Base-by-base conservation (phyloP, 2,888 invertebrate genomes). In the Ormia ochracea region DNA sequence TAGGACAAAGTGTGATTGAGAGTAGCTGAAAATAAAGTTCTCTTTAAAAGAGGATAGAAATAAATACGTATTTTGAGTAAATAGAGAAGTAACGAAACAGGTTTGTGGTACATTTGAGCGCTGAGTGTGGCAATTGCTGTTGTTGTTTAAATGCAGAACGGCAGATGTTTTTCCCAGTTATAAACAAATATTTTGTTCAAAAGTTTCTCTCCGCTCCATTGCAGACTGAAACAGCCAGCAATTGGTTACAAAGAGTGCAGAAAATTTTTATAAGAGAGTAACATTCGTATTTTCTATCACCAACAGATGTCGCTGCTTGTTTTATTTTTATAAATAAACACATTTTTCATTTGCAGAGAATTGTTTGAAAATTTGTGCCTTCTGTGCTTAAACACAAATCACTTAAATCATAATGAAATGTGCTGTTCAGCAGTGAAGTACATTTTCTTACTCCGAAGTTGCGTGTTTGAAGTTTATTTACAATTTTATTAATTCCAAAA, bases 161-260 rank as follows among this genome's bases (percentile, higher is more conserved):
- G 76, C 80, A 80, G 80, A 80, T 80, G 80, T 76, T 80, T 80
- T 76, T 52, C 17, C 36, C 28, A 21, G 17, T 26, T n/a, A 7
- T 43, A n/a, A 9, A 1, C 21, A 48, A 50, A 54, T 12, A 48
- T 7, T 63, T 65, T n/a, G 17, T 68, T 45, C 50, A 50, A 72
- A 61, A 72, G 26, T 28, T 19, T 73, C 38, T 7, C n/a, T n/a
- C 14, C 4, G 26, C 26, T 10, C 3, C 14, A 28, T n/a, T 12
- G 31, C 26, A 19, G 21, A 21, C n/a, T 14, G 33, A 33, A n/a
- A 14, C 31, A 36, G 19, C 17, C 9, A 31, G 14, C 14, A 21
- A 19, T 7, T 7, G 0, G 1, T 21, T n/a, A 23, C 14, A 21
- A 4, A n/a, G 26, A 61, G 23, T 28, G 38, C 28, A 12, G 7